These are phyloP conservation scores for Cossypha heuglini DNA, from an alignment of 2,797 vertebrate species.

Conservation along the genomic window DNA sequence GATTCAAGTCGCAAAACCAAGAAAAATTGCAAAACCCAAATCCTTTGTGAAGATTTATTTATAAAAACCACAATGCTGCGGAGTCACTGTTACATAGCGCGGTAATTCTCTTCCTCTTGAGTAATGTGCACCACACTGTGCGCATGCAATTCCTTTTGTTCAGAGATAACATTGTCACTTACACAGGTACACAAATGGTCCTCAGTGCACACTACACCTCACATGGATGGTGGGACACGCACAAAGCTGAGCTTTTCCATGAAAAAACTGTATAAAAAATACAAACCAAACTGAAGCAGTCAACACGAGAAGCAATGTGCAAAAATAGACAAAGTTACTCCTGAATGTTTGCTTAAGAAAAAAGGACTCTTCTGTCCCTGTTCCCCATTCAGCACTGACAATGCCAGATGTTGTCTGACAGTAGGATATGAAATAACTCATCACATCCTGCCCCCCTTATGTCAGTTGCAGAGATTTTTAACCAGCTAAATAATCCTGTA, in stretches of 20 bases:
- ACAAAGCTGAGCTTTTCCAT: constrained; percentile 19
- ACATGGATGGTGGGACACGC: background rate
- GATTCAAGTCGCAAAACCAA: background rate
- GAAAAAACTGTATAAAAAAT: constrained; percentile 56
- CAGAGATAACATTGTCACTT: background rate
- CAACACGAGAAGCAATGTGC: constrained; percentile 46
- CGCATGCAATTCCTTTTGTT: constrained; percentile 44
- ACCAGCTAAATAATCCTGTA: background rate
- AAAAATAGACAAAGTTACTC: constrained; percentile 42
- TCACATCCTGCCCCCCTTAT: background rate
- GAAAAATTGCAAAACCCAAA: background rate
- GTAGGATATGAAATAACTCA: background rate
- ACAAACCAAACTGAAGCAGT: constrained; percentile 25
- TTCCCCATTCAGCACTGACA: background rate
- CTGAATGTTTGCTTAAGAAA: constrained; percentile 25
- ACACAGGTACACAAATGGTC: background rate
- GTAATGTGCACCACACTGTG: constrained; percentile 33
- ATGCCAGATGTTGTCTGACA: background rate
- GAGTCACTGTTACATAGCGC: constrained; percentile 14
- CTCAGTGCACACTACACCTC: background rate
- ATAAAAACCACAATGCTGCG: constrained; percentile 49
- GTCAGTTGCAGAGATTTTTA: background rate
- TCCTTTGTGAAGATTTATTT: constrained; percentile 60
- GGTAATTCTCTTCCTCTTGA: constrained; percentile 28
- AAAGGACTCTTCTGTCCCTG: background rate